Evolutionary conservation across 92 coral and sea anemone genomes (phyloP).

Genomic region (Plumapathes pennacea): DNA sequence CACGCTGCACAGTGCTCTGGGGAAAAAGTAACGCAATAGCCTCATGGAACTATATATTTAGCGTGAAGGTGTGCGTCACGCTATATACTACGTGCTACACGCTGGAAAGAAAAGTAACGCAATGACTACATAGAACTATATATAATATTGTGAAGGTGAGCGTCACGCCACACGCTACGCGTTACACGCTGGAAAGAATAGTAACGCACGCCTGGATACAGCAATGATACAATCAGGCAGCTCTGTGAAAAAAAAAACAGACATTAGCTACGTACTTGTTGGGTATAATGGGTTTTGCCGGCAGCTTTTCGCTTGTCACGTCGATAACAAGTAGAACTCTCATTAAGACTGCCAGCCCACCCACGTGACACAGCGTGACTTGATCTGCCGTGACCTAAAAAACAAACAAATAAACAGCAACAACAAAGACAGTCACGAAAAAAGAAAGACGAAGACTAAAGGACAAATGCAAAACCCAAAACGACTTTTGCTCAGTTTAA

Average conservation of each 20-base stretch:
- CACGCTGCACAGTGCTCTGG: constrained; percentile 88
- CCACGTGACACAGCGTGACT: constrained; percentile 85
- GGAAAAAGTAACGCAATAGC: constrained; percentile 1
- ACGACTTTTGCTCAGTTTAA: no score
- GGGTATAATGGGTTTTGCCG: constrained; percentile 73
- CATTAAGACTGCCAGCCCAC: constrained; percentile 84
- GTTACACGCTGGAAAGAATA: no score
- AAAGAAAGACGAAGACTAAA: no score
- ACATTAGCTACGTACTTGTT: constrained; percentile 79
- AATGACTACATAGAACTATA: no score
- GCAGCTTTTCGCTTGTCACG: constrained; percentile 53
- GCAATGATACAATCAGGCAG: no score
- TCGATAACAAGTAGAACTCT: constrained; percentile 81
- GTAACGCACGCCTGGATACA: no score
- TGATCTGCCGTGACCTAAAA: constrained; percentile 89
- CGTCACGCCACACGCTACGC: constrained; percentile 87
- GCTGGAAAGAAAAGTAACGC: constrained; percentile 35
- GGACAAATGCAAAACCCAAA: no score
- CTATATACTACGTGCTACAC: no score
- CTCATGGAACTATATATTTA: no score
- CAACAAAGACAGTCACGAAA: no score
- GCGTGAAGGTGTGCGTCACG: constrained; percentile 72
- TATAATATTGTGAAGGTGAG: constrained; percentile 66
- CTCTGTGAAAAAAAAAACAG: no score
- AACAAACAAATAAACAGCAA: no score